Percentiles rank a stretch among this genome's conserved stretches.
Evolutionary conservation across 1,140 invertebrate species (phyloP).

Genomic region (Antheraea pernyi): DNA sequence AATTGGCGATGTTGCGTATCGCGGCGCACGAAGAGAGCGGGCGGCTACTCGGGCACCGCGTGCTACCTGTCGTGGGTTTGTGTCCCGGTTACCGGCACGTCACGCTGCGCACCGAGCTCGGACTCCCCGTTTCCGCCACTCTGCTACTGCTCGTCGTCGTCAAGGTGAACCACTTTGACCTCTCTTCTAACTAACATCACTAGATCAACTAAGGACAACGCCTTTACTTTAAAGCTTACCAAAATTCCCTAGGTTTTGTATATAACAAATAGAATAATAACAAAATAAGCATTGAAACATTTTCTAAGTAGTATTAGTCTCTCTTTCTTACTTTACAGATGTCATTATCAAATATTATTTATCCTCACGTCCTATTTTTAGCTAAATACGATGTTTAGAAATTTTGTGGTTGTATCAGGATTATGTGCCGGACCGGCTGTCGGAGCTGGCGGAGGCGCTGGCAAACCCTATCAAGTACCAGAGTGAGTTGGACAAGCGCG

Average conservation of each 20-base stretch:
- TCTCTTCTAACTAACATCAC: too few species aligned
- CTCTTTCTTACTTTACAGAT: too few species aligned
- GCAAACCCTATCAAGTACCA: slow-evolving; percentile 99
- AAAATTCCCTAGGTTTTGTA: too few species aligned
- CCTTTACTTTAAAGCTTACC: too few species aligned
- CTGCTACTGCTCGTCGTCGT: slow-evolving; percentile 96
- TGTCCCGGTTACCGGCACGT: slow-evolving; percentile 97
- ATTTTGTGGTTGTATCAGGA: slow-evolving; percentile 77
- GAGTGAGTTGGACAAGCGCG: slow-evolving; percentile 94
- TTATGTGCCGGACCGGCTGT: slow-evolving; percentile 97
- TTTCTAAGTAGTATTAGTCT: too few species aligned
- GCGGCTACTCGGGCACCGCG: slow-evolving; percentile 96
- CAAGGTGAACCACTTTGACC: slow-evolving; percentile 75
- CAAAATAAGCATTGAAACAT: too few species aligned
- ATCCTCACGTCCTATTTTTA: too few species aligned
- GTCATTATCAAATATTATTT: too few species aligned
- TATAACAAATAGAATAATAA: too few species aligned
- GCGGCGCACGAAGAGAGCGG: slow-evolving; percentile 98
- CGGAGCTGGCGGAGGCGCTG: slow-evolving; percentile 96
- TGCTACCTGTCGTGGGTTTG: slow-evolving; percentile 96
- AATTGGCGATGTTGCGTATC: slow-evolving; percentile 96
- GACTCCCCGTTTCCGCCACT: slow-evolving; percentile 94
- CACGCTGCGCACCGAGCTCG: slow-evolving; percentile 93
- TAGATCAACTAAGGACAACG: too few species aligned
- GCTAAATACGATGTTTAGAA: background rate